These are phyloP conservation scores for Melangyna quadrimaculata DNA, from an alignment of 2,888 invertebrate genomes.

Conservation along the genomic window DNA sequence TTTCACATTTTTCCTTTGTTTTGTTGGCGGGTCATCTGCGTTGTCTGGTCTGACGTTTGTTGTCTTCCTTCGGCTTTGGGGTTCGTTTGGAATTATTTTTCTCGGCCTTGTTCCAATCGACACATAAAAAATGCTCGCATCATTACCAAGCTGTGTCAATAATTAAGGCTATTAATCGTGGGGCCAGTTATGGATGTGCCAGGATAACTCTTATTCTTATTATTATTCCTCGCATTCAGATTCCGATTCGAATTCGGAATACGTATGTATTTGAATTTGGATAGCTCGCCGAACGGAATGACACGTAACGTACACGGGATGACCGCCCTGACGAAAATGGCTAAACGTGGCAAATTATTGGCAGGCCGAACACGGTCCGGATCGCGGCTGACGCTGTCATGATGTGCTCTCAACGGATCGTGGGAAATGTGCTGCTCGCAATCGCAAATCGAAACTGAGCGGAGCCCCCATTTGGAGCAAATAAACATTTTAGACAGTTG, in stretches of 20 bases:
- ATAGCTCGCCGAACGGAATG: constrained; percentile 20
- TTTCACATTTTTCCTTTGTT: constrained; percentile 72
- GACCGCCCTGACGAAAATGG: constrained; percentile 54
- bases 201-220: background rate
- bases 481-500: constrained; percentile 66
- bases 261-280: background rate
- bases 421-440: constrained; percentile 56
- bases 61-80: constrained; percentile 34
- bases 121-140: constrained; percentile 71
- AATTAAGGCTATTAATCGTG: constrained; percentile 71
- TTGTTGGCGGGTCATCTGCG: constrained; percentile 39
- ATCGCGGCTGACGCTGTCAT: background rate
- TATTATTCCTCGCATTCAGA: background rate
- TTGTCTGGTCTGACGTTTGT: constrained; percentile 29
- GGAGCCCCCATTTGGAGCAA: constrained; percentile 57
- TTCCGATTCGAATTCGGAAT: background rate
- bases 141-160: constrained; percentile 72
- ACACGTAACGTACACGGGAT: constrained; percentile 13
- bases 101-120: constrained; percentile 71
- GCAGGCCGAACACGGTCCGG: constrained; percentile 21
- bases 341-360: constrained; percentile 68
- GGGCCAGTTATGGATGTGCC: constrained; percentile 50
- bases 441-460: constrained; percentile 7
- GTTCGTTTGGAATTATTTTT: constrained; percentile 68
- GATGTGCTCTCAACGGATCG: constrained; percentile 40